phyloP scores from a whole-genome alignment of 2,797 vertebrate species.

The Enteromius paludinosus region DNA sequence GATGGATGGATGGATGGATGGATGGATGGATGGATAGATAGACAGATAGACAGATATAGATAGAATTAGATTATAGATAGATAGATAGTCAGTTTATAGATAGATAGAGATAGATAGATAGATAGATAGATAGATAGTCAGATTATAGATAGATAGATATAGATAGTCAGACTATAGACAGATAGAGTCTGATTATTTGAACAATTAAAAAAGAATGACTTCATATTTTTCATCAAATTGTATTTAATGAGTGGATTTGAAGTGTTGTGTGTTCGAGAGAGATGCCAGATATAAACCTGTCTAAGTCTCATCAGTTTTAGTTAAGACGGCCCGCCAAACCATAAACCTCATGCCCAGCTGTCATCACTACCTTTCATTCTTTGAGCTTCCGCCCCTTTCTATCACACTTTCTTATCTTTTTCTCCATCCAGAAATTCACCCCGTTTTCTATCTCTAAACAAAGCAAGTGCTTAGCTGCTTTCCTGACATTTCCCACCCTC shows the following conservation, averaged over 20 bases:
- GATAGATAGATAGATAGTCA: too few relatives aligned
- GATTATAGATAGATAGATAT: too few relatives aligned
- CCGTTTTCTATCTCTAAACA: conserved; percentile 17
- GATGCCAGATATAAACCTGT: conserved; percentile 3
- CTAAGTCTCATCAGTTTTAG: conserved; percentile 10
- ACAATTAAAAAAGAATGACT: background rate
- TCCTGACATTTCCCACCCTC: conserved; percentile 23
- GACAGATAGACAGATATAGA: too few relatives aligned
- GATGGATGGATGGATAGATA: too few relatives aligned
- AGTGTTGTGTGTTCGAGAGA: background rate
- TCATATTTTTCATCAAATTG: background rate
- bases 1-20: too few relatives aligned
- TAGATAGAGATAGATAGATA: too few relatives aligned
- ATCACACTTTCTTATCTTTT: conserved; percentile 39
- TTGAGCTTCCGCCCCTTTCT: conserved; percentile 13
- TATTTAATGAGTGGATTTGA: background rate
- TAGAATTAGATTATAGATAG: background rate
- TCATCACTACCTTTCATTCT: conserved; percentile 35
- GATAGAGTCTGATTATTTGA: background rate
- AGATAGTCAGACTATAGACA: too few relatives aligned
- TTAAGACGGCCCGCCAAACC: conserved; percentile 40
- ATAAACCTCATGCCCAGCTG: conserved; percentile 23
- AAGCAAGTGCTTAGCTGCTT: conserved; percentile 29
- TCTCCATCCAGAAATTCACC: conserved; percentile 9
- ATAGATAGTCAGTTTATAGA: too few relatives aligned